A percentile compares a stretch with the other conserved stretches of the same genome.
These are phyloP conservation scores for Scelioninae gen. 1 DNA, from an alignment of 2,888 invertebrate genomes.

Conservation along the genomic window DNA sequence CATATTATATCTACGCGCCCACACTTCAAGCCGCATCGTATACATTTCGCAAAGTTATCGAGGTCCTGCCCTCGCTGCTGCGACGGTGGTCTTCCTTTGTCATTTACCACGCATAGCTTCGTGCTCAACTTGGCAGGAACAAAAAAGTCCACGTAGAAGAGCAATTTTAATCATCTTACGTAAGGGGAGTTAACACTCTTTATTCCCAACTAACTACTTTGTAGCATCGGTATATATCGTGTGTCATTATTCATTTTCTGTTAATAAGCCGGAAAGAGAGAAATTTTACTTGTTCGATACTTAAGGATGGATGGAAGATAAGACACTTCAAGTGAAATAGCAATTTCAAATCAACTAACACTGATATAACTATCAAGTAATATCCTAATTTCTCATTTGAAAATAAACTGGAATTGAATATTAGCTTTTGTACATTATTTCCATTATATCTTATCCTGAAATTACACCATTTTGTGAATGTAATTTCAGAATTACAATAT, in stretches of 20 bases:
- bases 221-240: conserved; percentile 1
- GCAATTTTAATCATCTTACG: conserved; percentile 47
- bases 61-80: conserved; percentile 65
- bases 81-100: conserved; percentile 71
- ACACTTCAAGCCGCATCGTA: conserved; percentile 54
- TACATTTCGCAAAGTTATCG: conserved; percentile 69
- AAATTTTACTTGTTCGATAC: neutral
- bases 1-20: conserved; percentile 64
- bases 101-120: conserved; percentile 55
- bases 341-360: no score
- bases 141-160: conserved; percentile 16
- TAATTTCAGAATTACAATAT: no score
- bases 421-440: no score
- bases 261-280: neutral
- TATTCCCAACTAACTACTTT: conserved; percentile 13
- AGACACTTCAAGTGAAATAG: no score
- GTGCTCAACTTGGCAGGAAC: conserved; percentile 10
- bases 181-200: conserved; percentile 24
- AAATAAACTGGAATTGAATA: no score
- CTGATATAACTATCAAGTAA: no score
- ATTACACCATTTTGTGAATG: no score
- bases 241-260: neutral
- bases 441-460: no score
- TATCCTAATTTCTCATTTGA: no score
- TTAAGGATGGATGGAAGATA: no score